These are phyloP conservation scores for Dryobota labecula DNA, from an alignment of 2,888 invertebrate genomes.

Conservation along the genomic window DNA sequence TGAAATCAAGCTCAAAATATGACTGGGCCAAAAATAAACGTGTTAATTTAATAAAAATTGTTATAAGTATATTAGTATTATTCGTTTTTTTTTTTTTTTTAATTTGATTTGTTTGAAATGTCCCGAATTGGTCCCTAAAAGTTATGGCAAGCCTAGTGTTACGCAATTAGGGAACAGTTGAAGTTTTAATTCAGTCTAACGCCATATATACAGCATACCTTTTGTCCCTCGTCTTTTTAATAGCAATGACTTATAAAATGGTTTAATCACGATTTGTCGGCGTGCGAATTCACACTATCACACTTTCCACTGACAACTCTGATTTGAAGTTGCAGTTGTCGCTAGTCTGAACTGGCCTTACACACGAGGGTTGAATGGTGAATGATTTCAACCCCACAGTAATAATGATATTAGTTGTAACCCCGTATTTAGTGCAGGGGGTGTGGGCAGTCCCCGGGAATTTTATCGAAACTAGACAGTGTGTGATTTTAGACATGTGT, in stretches of 20 bases:
- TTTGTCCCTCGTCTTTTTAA: neutral
- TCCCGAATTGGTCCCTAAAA: too few species aligned
- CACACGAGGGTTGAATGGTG: constrained; percentile 71
- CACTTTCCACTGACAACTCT: too few species aligned
- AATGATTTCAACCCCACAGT: constrained; percentile 70
- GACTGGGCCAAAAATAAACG: too few species aligned
- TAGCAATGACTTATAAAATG: neutral
- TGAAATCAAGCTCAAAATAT: too few species aligned
- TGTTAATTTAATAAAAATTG: too few species aligned
- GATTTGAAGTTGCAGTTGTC: neutral
- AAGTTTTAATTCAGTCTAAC: neutral
- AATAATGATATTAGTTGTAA: constrained; percentile 86
- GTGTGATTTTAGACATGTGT: constrained; percentile 55
- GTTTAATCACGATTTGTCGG: neutral
- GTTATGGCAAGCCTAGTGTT: too few species aligned
- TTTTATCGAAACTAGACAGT: constrained; percentile 44
- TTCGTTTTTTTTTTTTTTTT: too few species aligned
- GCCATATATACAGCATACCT: neutral
- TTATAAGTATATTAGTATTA: too few species aligned
- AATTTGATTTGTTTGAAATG: too few species aligned
- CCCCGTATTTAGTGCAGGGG: constrained; percentile 80
- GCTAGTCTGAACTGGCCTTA: constrained; percentile 58
- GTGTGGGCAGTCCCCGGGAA: constrained; percentile 49
- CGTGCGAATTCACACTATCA: neutral
- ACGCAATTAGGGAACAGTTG: too few species aligned